Conservation (phyloP, 2,888 invertebrate species). For the Ptilodon capucinus region DNA sequence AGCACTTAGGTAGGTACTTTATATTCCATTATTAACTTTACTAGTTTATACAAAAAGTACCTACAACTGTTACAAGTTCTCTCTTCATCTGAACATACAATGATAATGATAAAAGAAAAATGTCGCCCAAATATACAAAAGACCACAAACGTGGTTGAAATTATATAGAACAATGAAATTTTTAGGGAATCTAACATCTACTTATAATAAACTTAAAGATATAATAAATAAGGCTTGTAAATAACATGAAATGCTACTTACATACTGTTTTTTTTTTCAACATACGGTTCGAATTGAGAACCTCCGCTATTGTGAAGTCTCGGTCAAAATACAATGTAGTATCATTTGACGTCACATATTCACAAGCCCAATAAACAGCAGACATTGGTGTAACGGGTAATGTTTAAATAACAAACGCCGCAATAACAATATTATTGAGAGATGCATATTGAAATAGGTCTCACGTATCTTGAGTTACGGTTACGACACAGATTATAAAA, state of each 20-base stretch:
- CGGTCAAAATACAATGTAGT: background rate
- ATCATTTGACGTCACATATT: constrained; percentile 9
- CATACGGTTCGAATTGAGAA: background rate
- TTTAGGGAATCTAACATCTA: constrained; percentile 10
- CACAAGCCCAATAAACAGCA: constrained; percentile 29
- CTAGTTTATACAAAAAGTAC: background rate
- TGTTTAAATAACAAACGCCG: constrained; percentile 1
- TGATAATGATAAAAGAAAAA: constrained; percentile 30
- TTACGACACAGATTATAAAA: background rate
- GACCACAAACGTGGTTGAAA: constrained; percentile 25
- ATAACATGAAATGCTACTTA: constrained; percentile 10
- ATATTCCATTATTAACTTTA: background rate
- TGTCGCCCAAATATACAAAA: constrained; percentile 36
- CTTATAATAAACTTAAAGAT: constrained; percentile 10
- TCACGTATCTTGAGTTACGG: constrained; percentile 11
- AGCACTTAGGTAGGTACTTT: no score
- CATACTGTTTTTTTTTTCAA: background rate
- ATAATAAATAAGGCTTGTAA: constrained; percentile 27
- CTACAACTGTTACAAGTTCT: constrained; percentile 10
- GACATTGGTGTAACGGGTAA: constrained; percentile 26
- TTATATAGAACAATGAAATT: constrained; percentile 12
- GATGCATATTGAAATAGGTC: constrained; percentile 29
- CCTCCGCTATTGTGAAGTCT: background rate
- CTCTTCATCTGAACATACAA: constrained; percentile 15
- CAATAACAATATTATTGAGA: constrained; percentile 7